phyloP scores from a whole-genome alignment of 92 coral and sea anemone species.

The Palythoa grandiflora region DNA sequence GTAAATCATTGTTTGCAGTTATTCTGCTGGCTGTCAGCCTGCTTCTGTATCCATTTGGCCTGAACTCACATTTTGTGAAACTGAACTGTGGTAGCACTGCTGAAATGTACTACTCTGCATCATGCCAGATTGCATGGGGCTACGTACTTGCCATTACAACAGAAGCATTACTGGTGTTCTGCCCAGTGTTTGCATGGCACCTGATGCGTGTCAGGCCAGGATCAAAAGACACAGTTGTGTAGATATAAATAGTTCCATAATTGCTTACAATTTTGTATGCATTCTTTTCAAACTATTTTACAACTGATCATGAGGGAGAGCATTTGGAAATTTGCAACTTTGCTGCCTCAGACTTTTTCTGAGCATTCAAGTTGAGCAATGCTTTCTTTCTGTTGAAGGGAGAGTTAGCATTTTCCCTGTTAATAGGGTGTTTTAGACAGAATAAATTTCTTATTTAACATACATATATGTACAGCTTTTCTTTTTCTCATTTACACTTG shows the following conservation, averaged over 20 bases:
- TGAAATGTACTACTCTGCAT: constrained; percentile 66
- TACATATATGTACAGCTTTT: too few species aligned
- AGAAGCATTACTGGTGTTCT: constrained; percentile 74
- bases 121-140: constrained; percentile 87
- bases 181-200: constrained; percentile 82
- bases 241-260: not conserved
- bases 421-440: too few species aligned
- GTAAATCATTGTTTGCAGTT: constrained; percentile 55
- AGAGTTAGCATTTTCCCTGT: too few species aligned
- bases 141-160: constrained; percentile 79
- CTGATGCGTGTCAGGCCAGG: constrained; percentile 68
- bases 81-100: constrained; percentile 73
- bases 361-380: too few species aligned
- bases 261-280: too few species aligned
- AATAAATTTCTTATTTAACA: too few species aligned
- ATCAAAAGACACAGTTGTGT: constrained; percentile 86
- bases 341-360: too few species aligned
- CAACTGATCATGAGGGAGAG: too few species aligned
- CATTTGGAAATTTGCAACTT: too few species aligned
- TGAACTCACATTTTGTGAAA: constrained; percentile 71
- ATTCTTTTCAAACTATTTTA: too few species aligned
- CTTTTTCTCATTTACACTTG: too few species aligned
- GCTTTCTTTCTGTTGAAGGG: too few species aligned
- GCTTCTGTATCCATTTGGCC: constrained; percentile 76
- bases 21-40: constrained; percentile 68